A percentile compares a stretch with the other conserved stretches of the same genome.
Evolutionary conservation across 1,140 invertebrate species (phyloP).

Genomic region (Plectrocnemia conspersa): DNA sequence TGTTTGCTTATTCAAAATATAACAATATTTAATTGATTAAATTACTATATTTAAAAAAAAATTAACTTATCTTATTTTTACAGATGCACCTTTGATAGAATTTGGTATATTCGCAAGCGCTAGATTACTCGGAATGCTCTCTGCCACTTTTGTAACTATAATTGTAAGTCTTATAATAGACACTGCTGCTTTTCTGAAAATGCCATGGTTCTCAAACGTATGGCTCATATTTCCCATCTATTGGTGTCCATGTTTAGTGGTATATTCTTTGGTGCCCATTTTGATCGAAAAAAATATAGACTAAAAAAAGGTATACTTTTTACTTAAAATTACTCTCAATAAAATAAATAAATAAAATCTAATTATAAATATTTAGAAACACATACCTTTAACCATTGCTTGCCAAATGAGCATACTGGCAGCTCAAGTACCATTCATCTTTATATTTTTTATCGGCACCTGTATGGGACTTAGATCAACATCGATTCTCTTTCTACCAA

Average conservation of each 20-base stretch:
- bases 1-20: too few species aligned
- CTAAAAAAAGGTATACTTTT: conserved; percentile 25
- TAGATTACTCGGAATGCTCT: conserved; percentile 15
- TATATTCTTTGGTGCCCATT: conserved; percentile 8
- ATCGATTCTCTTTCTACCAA: conserved; percentile 16
- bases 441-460: conserved; percentile 24
- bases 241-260: conserved; percentile 29
- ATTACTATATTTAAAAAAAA: too few species aligned
- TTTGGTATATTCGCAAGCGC: conserved; percentile 13
- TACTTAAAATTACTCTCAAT: conserved; percentile 1
- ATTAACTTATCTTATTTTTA: too few species aligned
- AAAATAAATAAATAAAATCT: too few species aligned
- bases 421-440: conserved; percentile 24
- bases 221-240: conserved; percentile 32
- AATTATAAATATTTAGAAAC: conserved; percentile 14
- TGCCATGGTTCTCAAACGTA: conserved; percentile 30
- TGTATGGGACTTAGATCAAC: conserved; percentile 21
- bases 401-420: conserved; percentile 28
- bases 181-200: conserved; percentile 16
- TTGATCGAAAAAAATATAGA: conserved; percentile 28
- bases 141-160: conserved; percentile 8
- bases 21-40: too few species aligned
- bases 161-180: conserved; percentile 22
- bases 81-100: conserved; percentile 22
- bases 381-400: conserved; percentile 15